A percentile compares a stretch with the other conserved stretches of the same genome.
These are phyloP conservation scores for Clamator glandarius DNA, from an alignment of 2,797 vertebrate species.

Conservation along the genomic window DNA sequence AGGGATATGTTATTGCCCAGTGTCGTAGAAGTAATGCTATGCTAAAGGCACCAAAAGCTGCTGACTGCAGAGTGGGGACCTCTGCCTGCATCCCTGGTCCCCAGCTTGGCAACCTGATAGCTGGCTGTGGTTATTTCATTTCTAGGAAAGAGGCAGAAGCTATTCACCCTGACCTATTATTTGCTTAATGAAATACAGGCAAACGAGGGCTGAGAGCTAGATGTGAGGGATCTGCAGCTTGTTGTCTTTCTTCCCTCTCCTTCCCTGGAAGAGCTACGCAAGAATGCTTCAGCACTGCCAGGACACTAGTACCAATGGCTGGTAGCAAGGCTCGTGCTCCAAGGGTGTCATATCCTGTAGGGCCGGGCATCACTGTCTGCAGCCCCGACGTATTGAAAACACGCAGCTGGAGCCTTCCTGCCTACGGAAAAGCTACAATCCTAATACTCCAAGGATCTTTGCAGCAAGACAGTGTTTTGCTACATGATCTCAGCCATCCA, in stretches of 20 bases:
- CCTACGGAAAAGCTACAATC: fast-evolving
- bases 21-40: not conserved
- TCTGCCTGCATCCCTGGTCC: not conserved
- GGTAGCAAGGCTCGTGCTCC: not conserved
- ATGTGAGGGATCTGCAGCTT: not conserved
- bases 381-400: not conserved
- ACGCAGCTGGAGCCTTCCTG: not conserved
- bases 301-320: not conserved
- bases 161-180: slow-evolving; percentile 46
- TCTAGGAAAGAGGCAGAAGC: slow-evolving; percentile 53
- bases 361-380: not conserved
- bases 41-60: not conserved
- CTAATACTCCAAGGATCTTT: not conserved
- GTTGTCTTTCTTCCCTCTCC: not conserved
- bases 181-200: slow-evolving; percentile 52
- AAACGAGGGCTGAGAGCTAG: not conserved
- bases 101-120: not conserved
- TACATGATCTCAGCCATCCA: not conserved
- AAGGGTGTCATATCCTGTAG: not conserved
- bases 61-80: not conserved
- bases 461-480: not conserved
- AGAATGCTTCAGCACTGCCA: not conserved
- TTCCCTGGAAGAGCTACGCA: not conserved
- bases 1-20: not conserved
- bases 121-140: slow-evolving; percentile 15